phyloP scores from a whole-genome alignment of 2,888 invertebrate genomes.

The Dryococelus australis region DNA sequence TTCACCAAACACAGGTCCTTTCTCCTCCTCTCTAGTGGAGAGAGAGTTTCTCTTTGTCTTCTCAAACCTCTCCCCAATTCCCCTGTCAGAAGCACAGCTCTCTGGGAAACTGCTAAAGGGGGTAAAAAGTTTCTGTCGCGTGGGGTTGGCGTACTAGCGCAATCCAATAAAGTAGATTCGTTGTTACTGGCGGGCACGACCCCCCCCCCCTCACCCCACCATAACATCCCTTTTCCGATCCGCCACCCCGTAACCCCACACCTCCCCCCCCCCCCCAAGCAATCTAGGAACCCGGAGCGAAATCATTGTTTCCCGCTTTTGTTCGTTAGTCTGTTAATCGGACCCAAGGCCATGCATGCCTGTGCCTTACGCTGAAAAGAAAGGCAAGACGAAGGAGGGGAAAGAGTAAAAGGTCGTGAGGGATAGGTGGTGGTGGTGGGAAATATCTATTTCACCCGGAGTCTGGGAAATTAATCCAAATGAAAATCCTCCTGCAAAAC shows the following conservation, averaged over 20 bases:
- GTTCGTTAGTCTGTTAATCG: background rate
- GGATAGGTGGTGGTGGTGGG: no score
- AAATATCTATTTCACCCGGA: background rate
- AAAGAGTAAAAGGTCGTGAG: background rate
- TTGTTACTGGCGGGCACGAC: background rate
- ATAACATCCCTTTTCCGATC: no score
- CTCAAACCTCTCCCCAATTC: no score
- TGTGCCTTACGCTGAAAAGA: background rate
- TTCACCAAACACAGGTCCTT: background rate
- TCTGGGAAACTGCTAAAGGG: background rate
- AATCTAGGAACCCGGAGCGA: background rate
- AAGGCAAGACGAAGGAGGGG: background rate
- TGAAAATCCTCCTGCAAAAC: background rate
- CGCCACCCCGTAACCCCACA: no score
- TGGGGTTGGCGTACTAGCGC: background rate
- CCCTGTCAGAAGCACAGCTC: background rate
- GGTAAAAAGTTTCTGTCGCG: background rate
- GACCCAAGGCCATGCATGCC: background rate
- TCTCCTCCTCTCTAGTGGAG: background rate
- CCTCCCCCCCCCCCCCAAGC: background rate
- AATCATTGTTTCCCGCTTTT: background rate
- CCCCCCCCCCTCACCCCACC: background rate
- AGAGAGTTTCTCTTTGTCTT: no score
- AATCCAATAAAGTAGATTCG: background rate
- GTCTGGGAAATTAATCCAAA: background rate